A percentile compares a stretch with the other conserved stretches of the same genome.
Evolutionary conservation across 2,797 vertebrate species (phyloP).

Genomic region (Tarsius wallacei): DNA sequence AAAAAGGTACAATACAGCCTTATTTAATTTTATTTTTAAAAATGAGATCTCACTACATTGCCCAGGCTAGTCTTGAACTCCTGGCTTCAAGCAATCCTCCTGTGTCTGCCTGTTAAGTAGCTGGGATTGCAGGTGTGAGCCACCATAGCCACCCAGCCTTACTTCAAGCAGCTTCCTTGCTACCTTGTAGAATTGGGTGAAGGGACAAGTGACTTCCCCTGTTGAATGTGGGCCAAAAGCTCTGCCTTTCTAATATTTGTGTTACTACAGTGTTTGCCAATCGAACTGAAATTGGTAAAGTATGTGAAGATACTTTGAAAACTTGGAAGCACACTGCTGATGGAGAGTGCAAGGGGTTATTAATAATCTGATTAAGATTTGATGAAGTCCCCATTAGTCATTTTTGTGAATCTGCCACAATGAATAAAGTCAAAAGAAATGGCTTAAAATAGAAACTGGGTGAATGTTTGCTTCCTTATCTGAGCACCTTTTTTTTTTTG

Average conservation of each 20-base stretch:
- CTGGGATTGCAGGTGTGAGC: too few relatives aligned
- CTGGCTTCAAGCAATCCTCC: too few relatives aligned
- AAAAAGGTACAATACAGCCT: background rate
- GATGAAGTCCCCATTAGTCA: conserved; percentile 76
- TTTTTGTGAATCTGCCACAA: conserved; percentile 77
- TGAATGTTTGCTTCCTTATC: conserved; percentile 29
- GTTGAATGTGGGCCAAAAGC: background rate
- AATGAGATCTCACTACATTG: too few relatives aligned
- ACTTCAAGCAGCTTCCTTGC: background rate
- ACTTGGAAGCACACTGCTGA: conserved; percentile 28
- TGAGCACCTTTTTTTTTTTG: background rate
- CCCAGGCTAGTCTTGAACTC: too few relatives aligned
- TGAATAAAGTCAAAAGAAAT: conserved; percentile 75
- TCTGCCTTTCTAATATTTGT: background rate
- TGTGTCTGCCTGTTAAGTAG: too few relatives aligned
- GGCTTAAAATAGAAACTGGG: conserved; percentile 27
- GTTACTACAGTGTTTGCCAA: conserved; percentile 71
- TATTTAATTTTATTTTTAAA: too few relatives aligned
- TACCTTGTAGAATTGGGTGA: background rate
- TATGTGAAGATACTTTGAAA: conserved; percentile 56
- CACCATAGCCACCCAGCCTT: too few relatives aligned
- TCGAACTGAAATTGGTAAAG: conserved; percentile 75
- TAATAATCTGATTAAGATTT: conserved; percentile 79
- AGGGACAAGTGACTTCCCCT: background rate
- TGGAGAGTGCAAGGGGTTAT: conserved; percentile 47